phyloP scores from a whole-genome alignment of 2,113 vertebrate species.

The Sapajus apella region DNA sequence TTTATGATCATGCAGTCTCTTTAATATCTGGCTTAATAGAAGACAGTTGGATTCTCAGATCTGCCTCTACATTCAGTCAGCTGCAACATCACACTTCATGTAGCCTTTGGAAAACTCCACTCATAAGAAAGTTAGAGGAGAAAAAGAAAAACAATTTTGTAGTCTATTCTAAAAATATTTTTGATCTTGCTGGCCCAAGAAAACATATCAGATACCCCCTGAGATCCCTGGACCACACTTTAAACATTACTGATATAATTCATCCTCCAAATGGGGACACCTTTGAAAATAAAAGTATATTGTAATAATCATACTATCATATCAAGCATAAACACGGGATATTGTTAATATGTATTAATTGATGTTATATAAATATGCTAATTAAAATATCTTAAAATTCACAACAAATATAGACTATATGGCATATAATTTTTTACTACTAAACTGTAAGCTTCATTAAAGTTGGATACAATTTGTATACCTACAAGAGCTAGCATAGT shows the following conservation, averaged over 20 bases:
- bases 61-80: background rate
- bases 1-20: background rate
- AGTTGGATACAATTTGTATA: background rate
- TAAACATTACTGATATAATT: background rate
- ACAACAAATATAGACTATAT: background rate
- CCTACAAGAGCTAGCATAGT: background rate
- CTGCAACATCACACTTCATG: background rate
- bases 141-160: conserved; percentile 24
- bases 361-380: background rate
- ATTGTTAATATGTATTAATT: background rate
- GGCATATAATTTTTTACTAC: background rate
- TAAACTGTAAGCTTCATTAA: background rate
- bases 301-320: background rate
- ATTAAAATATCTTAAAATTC: background rate
- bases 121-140: conserved; percentile 29
- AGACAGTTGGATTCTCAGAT: conserved; percentile 24
- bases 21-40: conserved; percentile 27
- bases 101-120: background rate
- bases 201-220: background rate
- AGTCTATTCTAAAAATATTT: conserved; percentile 20
- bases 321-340: background rate
- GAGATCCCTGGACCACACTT: background rate
- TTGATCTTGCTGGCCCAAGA: conserved; percentile 4
- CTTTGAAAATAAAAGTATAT: background rate
- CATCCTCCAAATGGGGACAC: background rate